Evolutionary conservation across 2,888 invertebrate genomes (phyloP).

Genomic region (Rhogogaster chlorosoma): DNA sequence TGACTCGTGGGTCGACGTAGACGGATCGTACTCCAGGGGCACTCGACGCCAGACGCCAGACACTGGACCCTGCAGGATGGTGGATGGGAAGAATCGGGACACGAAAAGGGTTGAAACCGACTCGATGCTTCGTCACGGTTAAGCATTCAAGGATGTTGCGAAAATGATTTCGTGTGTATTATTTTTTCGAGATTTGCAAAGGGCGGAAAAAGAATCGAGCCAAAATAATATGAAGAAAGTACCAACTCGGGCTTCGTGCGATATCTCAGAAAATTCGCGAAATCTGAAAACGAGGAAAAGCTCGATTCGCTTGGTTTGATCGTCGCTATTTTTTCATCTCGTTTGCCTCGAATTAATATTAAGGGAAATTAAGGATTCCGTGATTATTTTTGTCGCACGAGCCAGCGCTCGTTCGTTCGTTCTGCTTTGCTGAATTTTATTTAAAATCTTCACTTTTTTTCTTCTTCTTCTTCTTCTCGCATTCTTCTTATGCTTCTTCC

Average conservation of each 20-base stretch:
- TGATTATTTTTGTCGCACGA: background rate
- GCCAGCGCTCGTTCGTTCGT: background rate
- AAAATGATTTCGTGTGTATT: background rate
- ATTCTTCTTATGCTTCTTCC: background rate
- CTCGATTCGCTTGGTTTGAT: slow-evolving; percentile 6
- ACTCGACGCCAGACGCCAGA: slow-evolving; percentile 37
- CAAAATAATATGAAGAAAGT: too few species aligned
- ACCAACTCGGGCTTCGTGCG: background rate
- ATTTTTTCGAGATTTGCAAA: background rate
- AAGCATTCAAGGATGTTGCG: background rate
- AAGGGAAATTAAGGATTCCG: background rate
- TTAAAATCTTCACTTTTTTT: background rate
- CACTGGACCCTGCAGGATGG: slow-evolving; percentile 24
- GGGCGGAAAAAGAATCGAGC: background rate
- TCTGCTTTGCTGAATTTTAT: background rate
- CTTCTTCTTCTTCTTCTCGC: background rate
- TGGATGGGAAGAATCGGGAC: slow-evolving; percentile 18
- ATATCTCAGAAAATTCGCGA: background rate
- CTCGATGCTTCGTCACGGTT: background rate
- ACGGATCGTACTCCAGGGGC: slow-evolving; percentile 39
- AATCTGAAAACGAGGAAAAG: background rate
- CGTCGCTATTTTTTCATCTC: background rate
- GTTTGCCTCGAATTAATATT: slow-evolving; percentile 23
- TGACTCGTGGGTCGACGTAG: slow-evolving; percentile 38
- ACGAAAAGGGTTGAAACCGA: slow-evolving; percentile 24